A percentile compares a stretch with the other conserved stretches of the same genome.
phyloP scores from a whole-genome alignment of 2,113 vertebrate species.

The Actinemys pallida region DNA sequence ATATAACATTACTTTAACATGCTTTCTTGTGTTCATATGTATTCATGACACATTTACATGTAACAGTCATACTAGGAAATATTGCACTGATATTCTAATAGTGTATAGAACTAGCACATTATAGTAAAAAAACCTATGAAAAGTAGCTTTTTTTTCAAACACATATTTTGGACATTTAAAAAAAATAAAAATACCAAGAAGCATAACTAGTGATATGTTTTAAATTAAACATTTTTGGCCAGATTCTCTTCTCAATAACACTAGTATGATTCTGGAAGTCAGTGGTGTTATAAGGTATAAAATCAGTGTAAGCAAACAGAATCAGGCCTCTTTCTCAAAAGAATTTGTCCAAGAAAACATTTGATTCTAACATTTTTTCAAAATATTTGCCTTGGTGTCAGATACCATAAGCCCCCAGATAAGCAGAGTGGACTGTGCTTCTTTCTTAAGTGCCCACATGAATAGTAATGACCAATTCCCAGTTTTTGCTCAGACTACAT shows the following conservation, averaged over 20 bases:
- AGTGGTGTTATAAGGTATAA: background rate
- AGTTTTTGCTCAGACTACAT: background rate
- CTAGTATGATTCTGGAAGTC: background rate
- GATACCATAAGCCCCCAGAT: background rate
- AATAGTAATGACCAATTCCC: background rate
- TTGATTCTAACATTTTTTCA: background rate
- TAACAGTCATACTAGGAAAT: no score
- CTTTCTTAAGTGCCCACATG: background rate
- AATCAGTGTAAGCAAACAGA: background rate
- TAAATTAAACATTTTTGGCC: accelerated
- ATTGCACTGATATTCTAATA: background rate
- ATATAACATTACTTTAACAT: background rate
- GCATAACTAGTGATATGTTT: constrained; percentile 16
- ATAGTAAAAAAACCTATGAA: background rate
- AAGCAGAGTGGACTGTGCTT: background rate
- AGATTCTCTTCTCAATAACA: background rate
- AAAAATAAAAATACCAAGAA: constrained; percentile 37
- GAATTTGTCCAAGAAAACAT: background rate
- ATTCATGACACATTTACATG: background rate
- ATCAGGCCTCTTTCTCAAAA: background rate
- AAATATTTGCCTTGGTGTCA: background rate
- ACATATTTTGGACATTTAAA: background rate
- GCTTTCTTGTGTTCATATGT: background rate
- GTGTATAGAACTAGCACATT: background rate
- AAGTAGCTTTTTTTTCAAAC: background rate